A percentile compares a stretch with the other conserved stretches of the same genome.
Conservation (phyloP, 23 tunicate genomes). For the Ascidia mentula region DNA sequence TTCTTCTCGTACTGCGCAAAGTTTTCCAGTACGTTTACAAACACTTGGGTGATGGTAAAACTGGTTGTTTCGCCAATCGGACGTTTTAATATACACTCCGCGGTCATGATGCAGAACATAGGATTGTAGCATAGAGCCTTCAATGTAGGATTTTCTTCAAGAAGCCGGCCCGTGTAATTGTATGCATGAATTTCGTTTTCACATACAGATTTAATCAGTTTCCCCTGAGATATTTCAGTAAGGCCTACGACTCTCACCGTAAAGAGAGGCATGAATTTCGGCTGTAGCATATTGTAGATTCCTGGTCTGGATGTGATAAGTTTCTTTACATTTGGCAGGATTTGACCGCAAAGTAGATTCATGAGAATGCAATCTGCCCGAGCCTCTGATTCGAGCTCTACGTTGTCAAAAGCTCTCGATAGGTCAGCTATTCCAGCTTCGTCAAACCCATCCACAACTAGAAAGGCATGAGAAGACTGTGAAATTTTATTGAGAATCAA, state of each 20-base stretch:
- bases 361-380: neutral
- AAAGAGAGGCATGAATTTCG: neutral
- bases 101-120: neutral
- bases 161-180: too few species aligned
- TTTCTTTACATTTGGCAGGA: neutral
- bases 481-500: neutral
- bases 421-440: neutral
- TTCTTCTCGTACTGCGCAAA: neutral
- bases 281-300: neutral
- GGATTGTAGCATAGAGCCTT: neutral
- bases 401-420: neutral
- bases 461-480: neutral
- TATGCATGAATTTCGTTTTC: too few species aligned
- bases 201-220: too few species aligned
- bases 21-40: neutral
- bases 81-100: neutral
- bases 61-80: neutral
- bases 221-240: neutral
- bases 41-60: neutral
- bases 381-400: neutral
- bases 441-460: neutral
- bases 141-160: too few species aligned
- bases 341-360: neutral
- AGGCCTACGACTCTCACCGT: neutral
- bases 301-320: neutral